Percentiles rank a stretch among this genome's conserved stretches.
Evolutionary conservation across 92 coral and sea anemone species (phyloP).

Genomic region (Montipora capitata): DNA sequence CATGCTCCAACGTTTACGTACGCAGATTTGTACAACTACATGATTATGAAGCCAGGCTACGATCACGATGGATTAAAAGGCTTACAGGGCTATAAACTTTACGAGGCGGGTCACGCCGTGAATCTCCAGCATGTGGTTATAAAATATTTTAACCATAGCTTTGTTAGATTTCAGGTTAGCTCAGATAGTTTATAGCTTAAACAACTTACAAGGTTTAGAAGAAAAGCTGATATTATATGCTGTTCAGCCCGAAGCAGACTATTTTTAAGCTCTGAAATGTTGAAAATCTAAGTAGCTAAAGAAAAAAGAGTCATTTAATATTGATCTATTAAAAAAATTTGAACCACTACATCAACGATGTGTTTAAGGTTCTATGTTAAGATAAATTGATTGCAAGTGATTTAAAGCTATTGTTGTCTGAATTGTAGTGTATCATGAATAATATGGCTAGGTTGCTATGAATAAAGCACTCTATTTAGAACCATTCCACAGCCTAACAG

Average conservation of each 20-base stretch:
- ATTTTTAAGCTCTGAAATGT: too few relatives aligned
- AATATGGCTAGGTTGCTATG: not conserved
- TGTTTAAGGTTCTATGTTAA: too few relatives aligned
- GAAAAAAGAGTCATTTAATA: too few relatives aligned
- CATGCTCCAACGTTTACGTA: conserved; percentile 32
- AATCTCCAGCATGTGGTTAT: not conserved
- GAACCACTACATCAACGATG: too few relatives aligned
- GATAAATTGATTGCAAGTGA: too few relatives aligned
- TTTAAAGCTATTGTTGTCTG: too few relatives aligned
- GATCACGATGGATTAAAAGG: conserved; percentile 45
- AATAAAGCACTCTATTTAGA: not conserved
- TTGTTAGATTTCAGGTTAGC: conserved; percentile 34
- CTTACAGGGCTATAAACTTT: conserved; percentile 45
- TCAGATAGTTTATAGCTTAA: not conserved
- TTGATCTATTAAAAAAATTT: too few relatives aligned
- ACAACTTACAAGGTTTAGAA: not conserved
- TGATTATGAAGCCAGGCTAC: conserved; percentile 35
- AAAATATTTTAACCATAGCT: conserved; percentile 1
- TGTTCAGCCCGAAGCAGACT: too few relatives aligned
- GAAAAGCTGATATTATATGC: too few relatives aligned
- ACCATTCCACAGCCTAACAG: not conserved
- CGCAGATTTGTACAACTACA: conserved; percentile 31
- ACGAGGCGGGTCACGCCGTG: conserved; percentile 53
- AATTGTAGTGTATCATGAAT: not conserved
- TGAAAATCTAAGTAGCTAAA: too few relatives aligned